Base-by-base conservation (phyloP, 2,113 vertebrate species). In the Malurus elegans region DNA sequence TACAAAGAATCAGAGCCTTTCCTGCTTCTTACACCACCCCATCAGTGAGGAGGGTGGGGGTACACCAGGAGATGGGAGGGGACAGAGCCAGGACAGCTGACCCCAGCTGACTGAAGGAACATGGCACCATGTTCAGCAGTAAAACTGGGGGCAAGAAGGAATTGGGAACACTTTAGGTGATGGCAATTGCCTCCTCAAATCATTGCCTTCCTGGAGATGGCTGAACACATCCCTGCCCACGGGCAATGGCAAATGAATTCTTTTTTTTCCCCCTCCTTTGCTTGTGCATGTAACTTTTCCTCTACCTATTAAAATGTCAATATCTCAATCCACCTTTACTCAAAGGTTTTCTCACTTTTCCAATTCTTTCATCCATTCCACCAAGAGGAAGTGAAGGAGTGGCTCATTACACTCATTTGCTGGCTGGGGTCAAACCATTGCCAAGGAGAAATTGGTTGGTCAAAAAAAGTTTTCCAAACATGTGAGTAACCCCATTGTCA, bases 401-500 rank as follows among this genome's bases (percentile, higher is more conserved):
- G 6, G 61, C n/a, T 74, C 53, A 9, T 10, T n/a, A 5, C 14
- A 17, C 25, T 18, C 21, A 7, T 9, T 4, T 61, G 47, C 34
- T 69, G 45, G 20, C 5, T 34, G 40, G 14, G 14, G 4, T 61
- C 54, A 69, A 82, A 56, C 17, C 34, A 20, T 38, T 61, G 7
- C 48, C 6, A 4, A 7, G 38, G 28, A 69, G 44, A 65, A 87
- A 72, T 48, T 40, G 6, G 34, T n/a, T n/a, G 9, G 6, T 51
- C 19, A 34, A 54, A 29, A 32, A 86, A 66, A 91, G 32, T 16
- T 74, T 82, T 16, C 24, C 25, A 79, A 66, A 8, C 50, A 57
- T 1, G 1, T 32, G 6, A 79, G n/a, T 16, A 86, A 16, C 2
- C 12, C 20, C 8, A 25, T 1, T 36, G 24, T 15, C 34, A 36